Percentiles rank a stretch among this genome's conserved stretches.
These are phyloP conservation scores for Heteromurus nitidus DNA, from an alignment of 2,888 invertebrate species.

Conservation along the genomic window DNA sequence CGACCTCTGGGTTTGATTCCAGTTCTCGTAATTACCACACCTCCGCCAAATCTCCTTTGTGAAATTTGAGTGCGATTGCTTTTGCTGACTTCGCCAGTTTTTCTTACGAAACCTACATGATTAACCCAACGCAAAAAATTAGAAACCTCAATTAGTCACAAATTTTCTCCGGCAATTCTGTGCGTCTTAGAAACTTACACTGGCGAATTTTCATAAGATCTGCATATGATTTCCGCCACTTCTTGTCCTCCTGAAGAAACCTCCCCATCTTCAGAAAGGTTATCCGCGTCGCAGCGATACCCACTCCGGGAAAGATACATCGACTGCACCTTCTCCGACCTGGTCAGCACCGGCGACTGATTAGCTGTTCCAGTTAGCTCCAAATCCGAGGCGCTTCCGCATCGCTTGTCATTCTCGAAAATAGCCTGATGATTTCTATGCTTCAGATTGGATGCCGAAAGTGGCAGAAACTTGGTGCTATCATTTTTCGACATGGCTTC, in stretches of 20 bases:
- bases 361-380: constrained; percentile 63
- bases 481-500: constrained; percentile 45
- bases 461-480: constrained; percentile 34
- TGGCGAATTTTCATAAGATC: constrained; percentile 73
- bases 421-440: background rate
- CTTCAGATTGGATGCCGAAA: background rate
- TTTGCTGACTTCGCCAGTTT: constrained; percentile 65
- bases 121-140: background rate
- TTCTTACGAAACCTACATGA: constrained; percentile 71
- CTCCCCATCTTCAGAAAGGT: constrained; percentile 71
- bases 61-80: constrained; percentile 66
- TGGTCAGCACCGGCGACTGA: constrained; percentile 45
- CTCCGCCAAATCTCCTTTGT: constrained; percentile 72
- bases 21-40: constrained; percentile 66
- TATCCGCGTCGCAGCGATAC: constrained; percentile 50
- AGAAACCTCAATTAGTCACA: no score
- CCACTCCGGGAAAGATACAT: constrained; percentile 56
- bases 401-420: constrained; percentile 40
- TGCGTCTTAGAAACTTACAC: constrained; percentile 63
- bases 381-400: constrained; percentile 69
- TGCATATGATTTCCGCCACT: constrained; percentile 73
- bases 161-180: no score
- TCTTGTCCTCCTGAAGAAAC: constrained; percentile 72
- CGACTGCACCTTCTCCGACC: constrained; percentile 68
- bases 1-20: constrained; percentile 32